Evolutionary conservation across 1,140 invertebrate species (phyloP).

Genomic region (Rhopalosiphum maidis): DNA sequence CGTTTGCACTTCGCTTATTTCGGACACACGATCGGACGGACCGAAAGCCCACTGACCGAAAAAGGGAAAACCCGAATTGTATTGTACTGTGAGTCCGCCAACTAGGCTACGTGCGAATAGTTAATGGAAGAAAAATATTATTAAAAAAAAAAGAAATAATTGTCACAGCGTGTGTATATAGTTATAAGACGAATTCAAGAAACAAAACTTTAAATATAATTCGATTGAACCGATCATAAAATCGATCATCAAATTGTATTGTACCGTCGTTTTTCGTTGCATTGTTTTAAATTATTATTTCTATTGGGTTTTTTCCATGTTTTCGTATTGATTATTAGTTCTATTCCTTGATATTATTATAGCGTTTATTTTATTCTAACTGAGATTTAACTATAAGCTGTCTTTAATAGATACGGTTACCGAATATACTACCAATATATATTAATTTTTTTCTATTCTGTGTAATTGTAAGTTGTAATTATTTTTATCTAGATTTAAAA

Average conservation of each 20-base stretch:
- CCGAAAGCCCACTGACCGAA: conserved; percentile 36
- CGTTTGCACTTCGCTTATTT: conserved; percentile 52
- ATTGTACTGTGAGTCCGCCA: background rate
- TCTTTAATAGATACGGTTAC: background rate
- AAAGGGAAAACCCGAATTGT: conserved; percentile 36
- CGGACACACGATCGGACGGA: conserved; percentile 24
- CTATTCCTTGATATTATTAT: background rate
- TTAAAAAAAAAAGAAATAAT: background rate
- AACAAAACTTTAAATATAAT: background rate
- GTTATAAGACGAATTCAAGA: background rate
- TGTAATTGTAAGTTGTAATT: background rate
- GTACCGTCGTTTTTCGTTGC: background rate
- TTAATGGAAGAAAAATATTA: background rate
- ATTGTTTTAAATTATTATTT: background rate
- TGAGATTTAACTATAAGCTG: background rate
- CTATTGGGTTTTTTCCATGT: background rate
- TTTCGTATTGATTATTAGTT: background rate
- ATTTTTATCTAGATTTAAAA: background rate
- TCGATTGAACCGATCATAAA: background rate
- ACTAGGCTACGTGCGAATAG: background rate
- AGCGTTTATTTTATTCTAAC: background rate
- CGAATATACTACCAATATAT: background rate
- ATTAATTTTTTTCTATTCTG: background rate
- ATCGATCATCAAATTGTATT: background rate
- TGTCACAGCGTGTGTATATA: too few relatives aligned